These are phyloP conservation scores for Ectemnius lituratus DNA, from an alignment of 2,888 invertebrate genomes.

Conservation along the genomic window DNA sequence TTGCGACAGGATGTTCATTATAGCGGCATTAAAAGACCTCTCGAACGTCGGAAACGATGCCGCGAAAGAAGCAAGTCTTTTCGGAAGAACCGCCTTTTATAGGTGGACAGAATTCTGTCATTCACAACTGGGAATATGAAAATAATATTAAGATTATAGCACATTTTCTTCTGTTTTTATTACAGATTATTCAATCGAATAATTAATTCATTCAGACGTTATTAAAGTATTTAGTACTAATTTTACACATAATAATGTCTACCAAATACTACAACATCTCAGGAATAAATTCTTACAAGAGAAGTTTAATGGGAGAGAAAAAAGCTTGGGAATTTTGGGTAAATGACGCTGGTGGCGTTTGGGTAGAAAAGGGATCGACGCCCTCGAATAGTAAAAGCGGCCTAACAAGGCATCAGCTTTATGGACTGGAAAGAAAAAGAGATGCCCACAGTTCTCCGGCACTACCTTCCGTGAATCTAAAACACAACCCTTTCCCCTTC, in stretches of 20 bases:
- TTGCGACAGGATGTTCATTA: slow-evolving; percentile 38
- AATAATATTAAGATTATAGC: too few species aligned
- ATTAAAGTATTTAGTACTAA: too few species aligned
- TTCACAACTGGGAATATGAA: too few species aligned
- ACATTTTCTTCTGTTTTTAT: too few species aligned
- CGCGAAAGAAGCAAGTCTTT: slow-evolving; percentile 31
- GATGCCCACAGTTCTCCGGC: slow-evolving; percentile 15
- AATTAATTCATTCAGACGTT: too few species aligned
- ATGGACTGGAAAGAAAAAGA: slow-evolving; percentile 52
- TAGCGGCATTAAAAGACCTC: slow-evolving; percentile 40
- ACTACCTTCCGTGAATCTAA: slow-evolving; percentile 51
- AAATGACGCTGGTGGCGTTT: slow-evolving; percentile 17
- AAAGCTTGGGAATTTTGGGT: slow-evolving; percentile 16
- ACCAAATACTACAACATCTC: too few species aligned
- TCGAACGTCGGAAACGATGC: slow-evolving; percentile 24
- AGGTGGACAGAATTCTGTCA: too few species aligned
- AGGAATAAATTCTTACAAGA: too few species aligned
- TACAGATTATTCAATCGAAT: too few species aligned
- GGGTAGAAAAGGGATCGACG: slow-evolving; percentile 17
- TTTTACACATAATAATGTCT: too few species aligned
- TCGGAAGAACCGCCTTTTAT: neutral
- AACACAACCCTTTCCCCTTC: slow-evolving; percentile 12
- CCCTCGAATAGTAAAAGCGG: slow-evolving; percentile 41
- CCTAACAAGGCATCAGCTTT: slow-evolving; percentile 61
- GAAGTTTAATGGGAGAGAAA: too few species aligned